Percentiles rank a stretch among this genome's conserved stretches.
phyloP scores from a whole-genome alignment of 2,888 invertebrate genomes.

The Lepeophtheirus nordmannii region DNA sequence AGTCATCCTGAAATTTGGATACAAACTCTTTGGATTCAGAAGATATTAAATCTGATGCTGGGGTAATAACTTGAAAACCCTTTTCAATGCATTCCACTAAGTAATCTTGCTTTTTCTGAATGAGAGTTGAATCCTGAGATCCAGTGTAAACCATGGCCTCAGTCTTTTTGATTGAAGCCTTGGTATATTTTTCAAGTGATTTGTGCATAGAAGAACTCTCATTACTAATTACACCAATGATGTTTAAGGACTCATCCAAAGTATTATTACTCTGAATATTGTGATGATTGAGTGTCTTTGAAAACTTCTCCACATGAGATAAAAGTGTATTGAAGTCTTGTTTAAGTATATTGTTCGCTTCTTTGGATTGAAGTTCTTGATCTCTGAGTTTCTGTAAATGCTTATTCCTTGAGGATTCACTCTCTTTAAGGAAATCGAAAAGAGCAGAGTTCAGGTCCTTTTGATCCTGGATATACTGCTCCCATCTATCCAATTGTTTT shows the following conservation, averaged over 20 bases:
- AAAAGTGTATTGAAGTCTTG: background rate
- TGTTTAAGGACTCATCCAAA: background rate
- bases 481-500: background rate
- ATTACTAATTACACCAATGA: background rate
- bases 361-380: background rate
- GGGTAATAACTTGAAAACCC: background rate
- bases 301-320: background rate
- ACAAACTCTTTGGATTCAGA: background rate
- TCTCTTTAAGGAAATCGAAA: background rate
- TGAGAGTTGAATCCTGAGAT: constrained; percentile 1
- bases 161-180: background rate
- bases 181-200: background rate
- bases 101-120: background rate
- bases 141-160: background rate
- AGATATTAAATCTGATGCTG: background rate
- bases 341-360: background rate
- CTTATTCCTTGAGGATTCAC: background rate
- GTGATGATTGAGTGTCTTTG: background rate
- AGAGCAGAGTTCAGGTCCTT: background rate
- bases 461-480: background rate
- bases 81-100: background rate
- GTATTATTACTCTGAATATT: background rate
- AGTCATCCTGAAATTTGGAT: background rate
- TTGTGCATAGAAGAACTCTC: background rate
- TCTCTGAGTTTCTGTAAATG: background rate